Percentiles rank a stretch among this genome's conserved stretches.
phyloP scores from a whole-genome alignment of 1,140 invertebrate genomes.

The Teleogryllus occipitalis region DNA sequence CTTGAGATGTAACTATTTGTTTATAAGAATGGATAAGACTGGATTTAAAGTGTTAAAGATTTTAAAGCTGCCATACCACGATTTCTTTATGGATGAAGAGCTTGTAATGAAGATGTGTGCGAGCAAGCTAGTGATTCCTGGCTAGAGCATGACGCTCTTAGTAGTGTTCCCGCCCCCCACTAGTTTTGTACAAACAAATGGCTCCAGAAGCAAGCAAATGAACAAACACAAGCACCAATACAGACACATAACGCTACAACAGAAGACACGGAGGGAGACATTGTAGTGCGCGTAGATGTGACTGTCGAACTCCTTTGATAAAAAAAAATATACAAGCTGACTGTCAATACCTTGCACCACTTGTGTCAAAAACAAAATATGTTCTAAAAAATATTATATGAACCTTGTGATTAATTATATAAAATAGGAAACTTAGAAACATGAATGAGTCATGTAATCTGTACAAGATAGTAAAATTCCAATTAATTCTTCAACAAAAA shows the following conservation, averaged over 20 bases:
- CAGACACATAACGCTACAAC: background rate
- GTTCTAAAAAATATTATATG: background rate
- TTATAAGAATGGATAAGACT: constrained; percentile 22
- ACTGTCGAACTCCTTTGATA: background rate
- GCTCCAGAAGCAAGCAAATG: background rate
- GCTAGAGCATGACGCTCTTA: constrained; percentile 6
- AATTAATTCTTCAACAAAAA: constrained; percentile 11
- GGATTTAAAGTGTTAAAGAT: constrained; percentile 7
- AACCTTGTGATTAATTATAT: background rate
- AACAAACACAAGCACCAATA: constrained; percentile 11
- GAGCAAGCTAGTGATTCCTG: constrained; percentile 16
- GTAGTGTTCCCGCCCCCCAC: background rate
- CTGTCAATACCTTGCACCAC: background rate
- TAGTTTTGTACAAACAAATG: constrained; percentile 8
- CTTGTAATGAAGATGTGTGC: constrained; percentile 11
- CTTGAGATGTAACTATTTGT: background rate
- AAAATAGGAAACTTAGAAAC: background rate
- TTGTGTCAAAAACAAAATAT: background rate
- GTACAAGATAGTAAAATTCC: constrained; percentile 8
- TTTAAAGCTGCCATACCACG: constrained; percentile 12
- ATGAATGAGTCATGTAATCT: background rate
- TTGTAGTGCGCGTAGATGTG: background rate
- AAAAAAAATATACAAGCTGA: background rate
- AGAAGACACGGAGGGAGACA: background rate
- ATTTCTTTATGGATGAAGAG: constrained; percentile 15